phyloP scores from a whole-genome alignment of 2,113 vertebrate species.

The Petrocephalus microphthalmus region DNA sequence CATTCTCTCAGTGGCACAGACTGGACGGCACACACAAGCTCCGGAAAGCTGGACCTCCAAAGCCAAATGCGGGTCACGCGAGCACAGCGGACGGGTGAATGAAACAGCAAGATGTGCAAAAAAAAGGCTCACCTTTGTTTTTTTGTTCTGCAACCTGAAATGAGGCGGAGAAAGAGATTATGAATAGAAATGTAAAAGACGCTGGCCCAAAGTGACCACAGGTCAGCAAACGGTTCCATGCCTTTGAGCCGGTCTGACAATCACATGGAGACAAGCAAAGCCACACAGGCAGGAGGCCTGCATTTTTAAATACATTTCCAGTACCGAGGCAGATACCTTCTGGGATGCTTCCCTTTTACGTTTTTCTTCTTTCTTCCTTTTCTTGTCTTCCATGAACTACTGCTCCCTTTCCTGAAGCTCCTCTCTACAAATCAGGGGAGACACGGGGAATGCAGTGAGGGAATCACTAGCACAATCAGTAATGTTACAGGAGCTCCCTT shows the following conservation, averaged over 20 bases:
- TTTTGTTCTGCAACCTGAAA: conserved; percentile 97
- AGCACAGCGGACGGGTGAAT: neutral
- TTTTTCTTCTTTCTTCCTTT: conserved; percentile 99
- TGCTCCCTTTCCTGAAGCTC: conserved; percentile 93
- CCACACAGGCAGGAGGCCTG: neutral
- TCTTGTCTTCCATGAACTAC: conserved; percentile 99
- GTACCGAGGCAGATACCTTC: conserved; percentile 77
- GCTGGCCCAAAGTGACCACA: neutral
- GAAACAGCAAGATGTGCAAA: neutral
- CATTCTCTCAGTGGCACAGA: neutral
- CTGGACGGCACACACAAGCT: neutral
- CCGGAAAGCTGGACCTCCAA: too few species aligned
- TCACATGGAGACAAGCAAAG: too few species aligned
- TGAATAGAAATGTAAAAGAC: neutral
- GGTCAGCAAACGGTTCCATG: neutral
- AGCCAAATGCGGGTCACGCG: neutral
- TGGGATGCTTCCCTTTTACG: conserved; percentile 98
- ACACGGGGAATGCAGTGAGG: conserved; percentile 8
- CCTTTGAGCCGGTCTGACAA: neutral
- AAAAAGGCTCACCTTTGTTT: conserved; percentile 88
- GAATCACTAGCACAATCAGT: neutral
- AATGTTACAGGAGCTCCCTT: neutral
- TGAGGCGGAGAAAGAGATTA: neutral
- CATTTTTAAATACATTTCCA: neutral
- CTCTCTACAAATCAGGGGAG: conserved; percentile 63